These are phyloP conservation scores for Hyposoter dolosus DNA, from an alignment of 2,888 invertebrate genomes.

Conservation along the genomic window DNA sequence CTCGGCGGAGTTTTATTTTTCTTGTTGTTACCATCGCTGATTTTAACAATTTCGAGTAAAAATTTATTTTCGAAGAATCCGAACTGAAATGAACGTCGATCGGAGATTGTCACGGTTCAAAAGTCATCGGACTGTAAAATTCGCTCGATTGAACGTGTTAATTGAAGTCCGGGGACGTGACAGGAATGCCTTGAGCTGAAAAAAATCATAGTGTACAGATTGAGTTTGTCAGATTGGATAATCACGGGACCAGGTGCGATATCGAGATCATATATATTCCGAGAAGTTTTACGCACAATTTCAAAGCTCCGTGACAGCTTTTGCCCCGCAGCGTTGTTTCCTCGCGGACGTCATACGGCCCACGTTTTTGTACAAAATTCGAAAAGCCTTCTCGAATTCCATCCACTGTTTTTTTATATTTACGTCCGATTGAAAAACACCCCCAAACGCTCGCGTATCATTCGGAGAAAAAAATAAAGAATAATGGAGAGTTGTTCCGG, in stretches of 20 bases:
- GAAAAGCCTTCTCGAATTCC: neutral
- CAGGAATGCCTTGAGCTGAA: neutral
- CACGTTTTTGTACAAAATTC: neutral
- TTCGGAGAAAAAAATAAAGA: neutral
- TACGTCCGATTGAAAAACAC: neutral
- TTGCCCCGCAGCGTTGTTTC: neutral
- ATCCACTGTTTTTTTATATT: neutral
- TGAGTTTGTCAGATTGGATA: neutral
- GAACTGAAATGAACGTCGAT: neutral
- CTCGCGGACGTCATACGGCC: neutral
- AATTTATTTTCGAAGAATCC: neutral
- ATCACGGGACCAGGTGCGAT: neutral
- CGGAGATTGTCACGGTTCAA: neutral
- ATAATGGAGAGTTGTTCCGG: neutral
- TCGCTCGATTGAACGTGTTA: neutral
- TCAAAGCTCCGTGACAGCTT: constrained; percentile 3
- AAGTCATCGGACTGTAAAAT: neutral
- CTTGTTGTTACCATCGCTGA: neutral
- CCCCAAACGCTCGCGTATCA: neutral
- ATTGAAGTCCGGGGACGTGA: constrained; percentile 1
- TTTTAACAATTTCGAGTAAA: neutral
- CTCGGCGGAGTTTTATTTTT: neutral
- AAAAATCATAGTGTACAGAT: constrained; percentile 1
- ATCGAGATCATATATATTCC: neutral
- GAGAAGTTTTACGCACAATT: neutral